phyloP scores from a whole-genome alignment of 2,797 vertebrate species.

The Muscicapa comitata region DNA sequence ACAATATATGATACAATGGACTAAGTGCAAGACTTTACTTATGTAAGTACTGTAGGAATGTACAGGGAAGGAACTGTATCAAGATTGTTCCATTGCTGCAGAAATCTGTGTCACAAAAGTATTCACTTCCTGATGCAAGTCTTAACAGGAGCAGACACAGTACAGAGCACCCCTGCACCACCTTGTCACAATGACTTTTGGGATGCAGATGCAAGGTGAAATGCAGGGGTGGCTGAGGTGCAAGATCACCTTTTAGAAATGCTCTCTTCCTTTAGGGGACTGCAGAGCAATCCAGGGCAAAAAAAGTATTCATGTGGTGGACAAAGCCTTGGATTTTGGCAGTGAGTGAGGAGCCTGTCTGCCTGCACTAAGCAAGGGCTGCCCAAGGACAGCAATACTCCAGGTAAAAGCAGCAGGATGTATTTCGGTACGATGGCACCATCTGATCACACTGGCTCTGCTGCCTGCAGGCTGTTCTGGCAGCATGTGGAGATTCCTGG shows the following conservation, averaged over 20 bases:
- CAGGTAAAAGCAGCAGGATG: background rate
- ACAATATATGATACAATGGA: background rate
- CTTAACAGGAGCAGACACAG: background rate
- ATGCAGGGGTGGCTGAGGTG: background rate
- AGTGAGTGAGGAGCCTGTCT: background rate
- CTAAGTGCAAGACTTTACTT: background rate
- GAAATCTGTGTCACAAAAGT: background rate
- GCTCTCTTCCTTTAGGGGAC: background rate
- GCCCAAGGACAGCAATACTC: conserved; percentile 20
- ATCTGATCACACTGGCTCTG: background rate
- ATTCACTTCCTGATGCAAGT: background rate
- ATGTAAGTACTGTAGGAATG: background rate
- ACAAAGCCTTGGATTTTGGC: background rate
- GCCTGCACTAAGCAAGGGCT: background rate
- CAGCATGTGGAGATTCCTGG: background rate
- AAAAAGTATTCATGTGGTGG: background rate
- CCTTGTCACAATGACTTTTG: background rate
- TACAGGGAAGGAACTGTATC: background rate
- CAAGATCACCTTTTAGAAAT: background rate
- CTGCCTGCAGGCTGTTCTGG: background rate
- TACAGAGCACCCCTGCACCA: background rate
- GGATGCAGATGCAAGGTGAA: background rate
- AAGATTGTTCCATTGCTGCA: background rate
- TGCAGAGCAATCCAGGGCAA: background rate
- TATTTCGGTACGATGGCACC: background rate